Base-by-base conservation (phyloP, 37 sponge, comb jelly and placozoan genomes). In the Ianthella basta region DNA sequence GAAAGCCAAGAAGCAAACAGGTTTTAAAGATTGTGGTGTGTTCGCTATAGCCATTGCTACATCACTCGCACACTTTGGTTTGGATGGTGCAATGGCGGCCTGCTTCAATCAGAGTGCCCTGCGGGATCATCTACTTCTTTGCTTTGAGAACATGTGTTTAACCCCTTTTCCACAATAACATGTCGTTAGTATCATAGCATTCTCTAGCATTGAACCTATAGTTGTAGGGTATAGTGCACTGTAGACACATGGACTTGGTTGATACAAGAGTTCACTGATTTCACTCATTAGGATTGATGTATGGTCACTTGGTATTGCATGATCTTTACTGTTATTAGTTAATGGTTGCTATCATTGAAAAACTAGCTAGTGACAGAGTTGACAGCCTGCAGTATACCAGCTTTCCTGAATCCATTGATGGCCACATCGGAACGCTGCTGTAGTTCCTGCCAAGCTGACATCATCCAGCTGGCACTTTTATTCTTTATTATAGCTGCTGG, bases 21-120 rank as follows among this genome's bases (percentile, higher is more conserved):
- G 89, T 59, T 4, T 39, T 55, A 82, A 55, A 68, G 84, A 88
- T 79, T 88, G 89, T 84, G 89, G 85, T 30, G 35, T 77, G 21
- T 88, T 84, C 79, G 81, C 89, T 0, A 79, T 88, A 40, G 84
- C 89, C 16, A 79, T 27, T 33, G 78, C 79, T 60, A 75, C 79
- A 37, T 37, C 65, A 16, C 23, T 87, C 19, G 83, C 74, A 8
- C 1, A 56, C 59, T 72, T 57, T 53, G 39, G 34, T 40, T 29
- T 29, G 36, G 36, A 6, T 29, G 2, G 55, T 63, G 60, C 73
- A 61, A 41, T 13, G 41, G 15, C 16, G 14, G 15, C 35, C 44
- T 21, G 15, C 0, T 87, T 83, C 35, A 27, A 82, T 57, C 88
- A 87, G 37, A 59, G 35, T 5, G 40, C 20, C 12, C 73, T 87